Evolutionary conservation across 2,113 vertebrate species (phyloP).

Genomic region (Cyanoderma ruficeps): DNA sequence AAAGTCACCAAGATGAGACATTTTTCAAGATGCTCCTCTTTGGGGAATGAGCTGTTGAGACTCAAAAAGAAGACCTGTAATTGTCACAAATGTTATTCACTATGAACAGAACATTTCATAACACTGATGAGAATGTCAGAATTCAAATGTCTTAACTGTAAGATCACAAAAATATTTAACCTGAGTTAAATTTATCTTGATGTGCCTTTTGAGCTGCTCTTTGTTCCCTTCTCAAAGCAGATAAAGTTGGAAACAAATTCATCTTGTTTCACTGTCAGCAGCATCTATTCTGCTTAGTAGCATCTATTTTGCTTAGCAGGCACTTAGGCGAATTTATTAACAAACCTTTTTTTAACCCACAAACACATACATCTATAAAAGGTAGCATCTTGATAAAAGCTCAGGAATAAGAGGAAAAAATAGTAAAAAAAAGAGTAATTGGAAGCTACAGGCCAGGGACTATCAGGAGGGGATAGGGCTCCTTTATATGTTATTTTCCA

Average conservation of each 20-base stretch:
- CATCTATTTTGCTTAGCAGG: background rate
- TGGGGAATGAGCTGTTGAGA: background rate
- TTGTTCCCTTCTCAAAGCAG: background rate
- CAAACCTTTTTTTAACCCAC: slow-evolving; percentile 12
- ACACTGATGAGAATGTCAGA: background rate
- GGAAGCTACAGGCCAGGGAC: background rate
- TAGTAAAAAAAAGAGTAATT: background rate
- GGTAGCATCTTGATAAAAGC: background rate
- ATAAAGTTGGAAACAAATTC: background rate
- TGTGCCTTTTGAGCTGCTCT: background rate
- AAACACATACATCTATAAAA: background rate
- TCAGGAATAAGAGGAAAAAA: background rate
- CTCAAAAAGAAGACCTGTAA: background rate
- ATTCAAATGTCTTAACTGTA: slow-evolving; percentile 11
- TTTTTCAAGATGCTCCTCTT: background rate
- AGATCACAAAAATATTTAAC: slow-evolving; percentile 41
- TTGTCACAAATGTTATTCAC: background rate
- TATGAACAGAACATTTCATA: slow-evolving; percentile 30
- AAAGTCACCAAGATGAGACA: background rate
- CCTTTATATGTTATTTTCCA: background rate
- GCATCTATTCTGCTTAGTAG: background rate
- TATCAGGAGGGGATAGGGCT: background rate
- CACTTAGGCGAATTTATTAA: background rate
- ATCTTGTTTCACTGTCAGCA: slow-evolving; percentile 11
- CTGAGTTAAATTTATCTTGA: slow-evolving; percentile 22